Conservation (phyloP, 2,797 vertebrate species). For the Rhinatrema bivittatum region DNA sequence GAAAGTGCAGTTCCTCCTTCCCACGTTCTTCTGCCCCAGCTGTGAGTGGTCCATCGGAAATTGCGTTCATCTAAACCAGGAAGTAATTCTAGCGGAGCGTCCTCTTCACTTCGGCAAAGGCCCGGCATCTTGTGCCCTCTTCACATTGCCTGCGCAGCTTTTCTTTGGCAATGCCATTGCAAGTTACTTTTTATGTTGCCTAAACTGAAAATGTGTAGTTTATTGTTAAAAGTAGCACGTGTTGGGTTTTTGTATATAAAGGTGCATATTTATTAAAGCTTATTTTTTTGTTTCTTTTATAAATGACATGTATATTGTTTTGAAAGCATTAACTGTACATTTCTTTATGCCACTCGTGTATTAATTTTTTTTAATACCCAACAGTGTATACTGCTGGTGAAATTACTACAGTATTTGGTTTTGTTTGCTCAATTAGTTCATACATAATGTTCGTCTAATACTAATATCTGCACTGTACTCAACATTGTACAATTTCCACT, state of each 20-base stretch:
- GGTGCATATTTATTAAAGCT: constrained; percentile 41
- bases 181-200: too few species aligned
- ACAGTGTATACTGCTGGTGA: background rate
- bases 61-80: too few species aligned
- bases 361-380: background rate
- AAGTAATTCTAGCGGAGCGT: too few species aligned
- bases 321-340: constrained; percentile 14
- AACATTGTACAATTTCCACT: background rate
- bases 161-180: too few species aligned
- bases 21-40: too few species aligned
- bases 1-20: too few species aligned
- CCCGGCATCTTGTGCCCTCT: too few species aligned
- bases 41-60: too few species aligned
- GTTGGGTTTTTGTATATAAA: constrained; percentile 21
- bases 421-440: background rate
- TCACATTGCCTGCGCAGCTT: too few species aligned
- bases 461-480: background rate
- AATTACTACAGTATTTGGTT: background rate
- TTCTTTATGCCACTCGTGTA: background rate
- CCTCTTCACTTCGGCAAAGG: too few species aligned
- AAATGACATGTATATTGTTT: constrained; percentile 25
- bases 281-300: constrained; percentile 33
- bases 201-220: too few species aligned
- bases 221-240: too few species aligned
- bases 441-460: background rate